These are phyloP conservation scores for Sitodiplosis mosellana DNA, from an alignment of 1,140 invertebrate genomes.

Conservation along the genomic window DNA sequence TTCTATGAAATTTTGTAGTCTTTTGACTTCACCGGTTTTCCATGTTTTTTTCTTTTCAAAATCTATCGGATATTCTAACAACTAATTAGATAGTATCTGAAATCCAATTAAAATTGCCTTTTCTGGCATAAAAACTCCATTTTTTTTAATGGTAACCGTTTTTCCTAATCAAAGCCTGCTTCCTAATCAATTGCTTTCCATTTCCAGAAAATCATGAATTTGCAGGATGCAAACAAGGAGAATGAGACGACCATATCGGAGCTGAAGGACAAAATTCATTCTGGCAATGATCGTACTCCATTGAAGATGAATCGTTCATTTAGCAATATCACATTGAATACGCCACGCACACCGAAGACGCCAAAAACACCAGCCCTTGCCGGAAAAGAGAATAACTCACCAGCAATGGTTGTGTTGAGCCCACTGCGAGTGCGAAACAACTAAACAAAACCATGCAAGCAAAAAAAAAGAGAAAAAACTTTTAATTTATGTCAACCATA, in stretches of 20 bases:
- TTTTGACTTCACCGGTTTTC: no score
- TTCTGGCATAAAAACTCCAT: no score
- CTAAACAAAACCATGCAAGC: background rate
- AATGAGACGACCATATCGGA: background rate
- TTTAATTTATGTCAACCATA: no score
- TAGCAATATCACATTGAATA: background rate
- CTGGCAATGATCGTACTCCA: background rate
- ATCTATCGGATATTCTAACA: no score
- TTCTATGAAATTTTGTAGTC: no score
- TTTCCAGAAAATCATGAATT: slow-evolving; percentile 1
- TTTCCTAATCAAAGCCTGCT: no score
- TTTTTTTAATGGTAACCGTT: no score
- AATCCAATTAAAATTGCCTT: no score
- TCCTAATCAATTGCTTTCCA: background rate
- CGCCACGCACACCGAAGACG: background rate
- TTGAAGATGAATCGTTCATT: background rate
- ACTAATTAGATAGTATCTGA: no score
- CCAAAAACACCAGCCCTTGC: slow-evolving; percentile 1
- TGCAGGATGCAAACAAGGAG: slow-evolving; percentile 2
- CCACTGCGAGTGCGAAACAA: background rate
- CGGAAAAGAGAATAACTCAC: slow-evolving; percentile 3
- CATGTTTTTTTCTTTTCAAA: no score
- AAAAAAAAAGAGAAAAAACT: no score
- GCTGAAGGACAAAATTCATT: slow-evolving; percentile 1
- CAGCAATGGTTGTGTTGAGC: background rate